Base-by-base conservation (phyloP, 2,113 vertebrate species). In the Oostethus manadensis region DNA sequence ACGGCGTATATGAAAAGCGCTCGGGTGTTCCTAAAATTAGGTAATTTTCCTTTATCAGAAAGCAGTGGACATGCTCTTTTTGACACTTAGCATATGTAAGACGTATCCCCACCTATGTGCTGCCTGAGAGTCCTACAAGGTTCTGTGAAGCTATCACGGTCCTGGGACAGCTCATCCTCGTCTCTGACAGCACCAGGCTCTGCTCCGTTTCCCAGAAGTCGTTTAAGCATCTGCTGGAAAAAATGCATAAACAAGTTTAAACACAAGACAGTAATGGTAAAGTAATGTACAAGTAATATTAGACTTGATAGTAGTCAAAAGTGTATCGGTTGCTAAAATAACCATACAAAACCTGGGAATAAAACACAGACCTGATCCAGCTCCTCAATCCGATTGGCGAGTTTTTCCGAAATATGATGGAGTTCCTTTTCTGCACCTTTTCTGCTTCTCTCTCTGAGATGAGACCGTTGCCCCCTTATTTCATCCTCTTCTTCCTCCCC, bases 81-180 rank as follows among this genome's bases (percentile, higher is more conserved):
- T 20, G 1, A 54, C 0, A 6, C 16, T 17, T 23, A 26, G 55
- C 20, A 17, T 73, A 16, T 33, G 29, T 33, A 33, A 8, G 29
- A 33, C 29, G 5, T 33, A 8, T 14, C 35, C 58, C 1, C 86
- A 97, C 94, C 93, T 74, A 64, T 71, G 14, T 46, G 64, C 4
- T 70, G 66, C 35, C 54, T 79, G 64, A 80, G 85, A 65, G 82
- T 83, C 33, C 17, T 68, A 54, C 71, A 63, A 58, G 77, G 84
- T 70, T 94, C 92, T 84, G 91, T 88, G 83, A 91, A 6, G 21
- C 92, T 89, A 81, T 94, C 93, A 26, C 93, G 94, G 86, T 93
- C 90, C 43, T 93, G 92, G 17, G 91, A 94, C 18, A 90, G 80
- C 8, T 56, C 87, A 72, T 95, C 94, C 18, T 91, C 92, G 3